Base-by-base conservation (phyloP, 2,113 vertebrate species). In the Pomatostomus ruficeps region DNA sequence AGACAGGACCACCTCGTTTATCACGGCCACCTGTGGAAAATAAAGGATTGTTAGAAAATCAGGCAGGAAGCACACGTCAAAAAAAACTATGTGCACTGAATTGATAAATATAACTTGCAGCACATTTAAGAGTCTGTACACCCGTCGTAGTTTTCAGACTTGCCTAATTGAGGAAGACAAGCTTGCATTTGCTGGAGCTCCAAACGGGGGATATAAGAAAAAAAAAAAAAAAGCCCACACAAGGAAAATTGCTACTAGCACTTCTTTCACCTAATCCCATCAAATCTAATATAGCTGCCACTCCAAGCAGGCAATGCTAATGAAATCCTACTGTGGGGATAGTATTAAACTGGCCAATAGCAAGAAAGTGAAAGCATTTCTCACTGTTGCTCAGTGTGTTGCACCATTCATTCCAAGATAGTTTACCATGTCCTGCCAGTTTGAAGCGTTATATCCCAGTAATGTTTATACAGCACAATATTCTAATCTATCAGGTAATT, bases 1-100 rank as follows among this genome's bases (percentile, higher is more conserved):
- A 95, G 96, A 99, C 99, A 35, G 99, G 99, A 92, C 99, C 99
- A 48, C 99, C 99, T 98, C 99, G 98, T 96, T 99, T 99, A 96
- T 99, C 99, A 91, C 99, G 98, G 85, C 99, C 99, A 96, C 99
- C 99, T 99, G 98, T 15, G 78, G 84, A 88, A 48, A 97, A 95
- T 68, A 90, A 96, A 94, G 82, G 58, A 58, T 71, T 94, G 91
- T 96, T 95, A 95, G 92, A 97, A 97, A 97, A 95, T 68, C 61
- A 94, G 91, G 26, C 62, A 94, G 92, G 94, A 97, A 96, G 75
- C 87, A 94, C 79, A 95, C 1, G 76, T 93, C 93, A 91, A 85
- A 93, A 93, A 95, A 93, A 93, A 71, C 58, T 40, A 38, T 16
- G 35, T 79, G 68, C 72, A 45, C 76, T 35, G 75, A 94, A 85